These are phyloP conservation scores for Psophia crepitans DNA, from an alignment of 2,113 vertebrate species.

Conservation along the genomic window DNA sequence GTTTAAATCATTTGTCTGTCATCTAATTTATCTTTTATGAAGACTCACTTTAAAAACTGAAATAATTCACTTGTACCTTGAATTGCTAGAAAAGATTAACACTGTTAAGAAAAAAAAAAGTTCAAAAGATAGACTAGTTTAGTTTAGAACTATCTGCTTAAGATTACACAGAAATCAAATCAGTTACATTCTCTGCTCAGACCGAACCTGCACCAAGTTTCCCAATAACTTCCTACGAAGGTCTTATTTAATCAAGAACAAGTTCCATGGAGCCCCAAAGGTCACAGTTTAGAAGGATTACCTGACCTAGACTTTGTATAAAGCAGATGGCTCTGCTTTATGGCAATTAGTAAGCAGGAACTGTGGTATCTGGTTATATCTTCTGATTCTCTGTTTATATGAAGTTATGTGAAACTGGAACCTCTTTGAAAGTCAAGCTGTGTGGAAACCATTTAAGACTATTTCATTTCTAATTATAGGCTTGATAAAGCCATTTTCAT, in stretches of 20 bases:
- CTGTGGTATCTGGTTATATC: slow-evolving; percentile 68
- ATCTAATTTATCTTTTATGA: slow-evolving; percentile 20
- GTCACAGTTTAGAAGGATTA: slow-evolving; percentile 68
- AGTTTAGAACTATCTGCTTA: slow-evolving; percentile 4
- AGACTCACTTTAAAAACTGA: neutral
- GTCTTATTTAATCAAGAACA: slow-evolving; percentile 64
- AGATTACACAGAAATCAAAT: slow-evolving; percentile 25
- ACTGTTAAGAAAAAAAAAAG: neutral
- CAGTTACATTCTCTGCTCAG: slow-evolving; percentile 45
- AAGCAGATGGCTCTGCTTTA: slow-evolving; percentile 76
- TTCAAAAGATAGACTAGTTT: neutral
- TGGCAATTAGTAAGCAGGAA: slow-evolving; percentile 76
- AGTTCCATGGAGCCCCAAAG: slow-evolving; percentile 55
- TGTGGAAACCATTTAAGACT: slow-evolving; percentile 72
- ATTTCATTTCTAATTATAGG: slow-evolving; percentile 78
- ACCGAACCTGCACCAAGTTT: slow-evolving; percentile 37
- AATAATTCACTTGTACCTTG: slow-evolving; percentile 6
- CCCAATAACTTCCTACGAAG: slow-evolving; percentile 53
- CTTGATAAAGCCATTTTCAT: slow-evolving; percentile 70
- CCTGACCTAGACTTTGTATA: slow-evolving; percentile 66
- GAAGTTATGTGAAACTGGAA: slow-evolving; percentile 72
- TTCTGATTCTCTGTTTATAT: slow-evolving; percentile 74
- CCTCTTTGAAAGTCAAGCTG: slow-evolving; percentile 71
- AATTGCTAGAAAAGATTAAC: neutral
- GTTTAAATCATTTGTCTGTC: neutral